Conservation (phyloP, 1,140 invertebrate species). For the Triops longicaudatus region DNA sequence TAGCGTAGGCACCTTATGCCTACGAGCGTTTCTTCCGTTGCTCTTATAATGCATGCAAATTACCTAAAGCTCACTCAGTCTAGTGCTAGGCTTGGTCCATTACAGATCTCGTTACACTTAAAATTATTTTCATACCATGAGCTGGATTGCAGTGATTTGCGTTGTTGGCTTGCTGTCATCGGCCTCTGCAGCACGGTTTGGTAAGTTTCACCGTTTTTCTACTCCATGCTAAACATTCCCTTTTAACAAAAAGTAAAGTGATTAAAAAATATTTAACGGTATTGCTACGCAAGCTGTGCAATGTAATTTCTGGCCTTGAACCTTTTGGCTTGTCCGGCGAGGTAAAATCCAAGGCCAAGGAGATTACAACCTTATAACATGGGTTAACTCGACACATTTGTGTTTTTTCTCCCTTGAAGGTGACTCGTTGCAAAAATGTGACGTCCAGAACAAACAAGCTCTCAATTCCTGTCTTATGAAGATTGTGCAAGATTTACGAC, state of each 20-base stretch:
- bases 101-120: background rate
- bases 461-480: conserved; percentile 27
- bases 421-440: conserved; percentile 27
- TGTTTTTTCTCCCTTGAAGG: conserved; percentile 19
- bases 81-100: background rate
- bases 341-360: background rate
- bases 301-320: background rate
- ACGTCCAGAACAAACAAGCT: conserved; percentile 17
- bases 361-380: conserved; percentile 39
- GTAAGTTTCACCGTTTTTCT: background rate
- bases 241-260: too few species aligned
- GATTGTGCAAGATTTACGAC: conserved; percentile 27
- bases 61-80: background rate
- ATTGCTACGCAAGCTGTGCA: background rate
- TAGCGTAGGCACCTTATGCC: background rate
- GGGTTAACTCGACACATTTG: conserved; percentile 32
- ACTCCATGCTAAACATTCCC: too few species aligned
- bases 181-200: background rate
- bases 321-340: background rate
- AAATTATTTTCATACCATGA: background rate
- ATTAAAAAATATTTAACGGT: too few species aligned
- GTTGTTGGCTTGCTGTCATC: background rate
- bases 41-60: conserved; percentile 12
- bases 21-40: background rate
- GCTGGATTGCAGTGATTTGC: background rate